Percentiles rank a stretch among this genome's conserved stretches.
phyloP scores from a whole-genome alignment of 2,888 invertebrate species.

The Odontothrips loti region DNA sequence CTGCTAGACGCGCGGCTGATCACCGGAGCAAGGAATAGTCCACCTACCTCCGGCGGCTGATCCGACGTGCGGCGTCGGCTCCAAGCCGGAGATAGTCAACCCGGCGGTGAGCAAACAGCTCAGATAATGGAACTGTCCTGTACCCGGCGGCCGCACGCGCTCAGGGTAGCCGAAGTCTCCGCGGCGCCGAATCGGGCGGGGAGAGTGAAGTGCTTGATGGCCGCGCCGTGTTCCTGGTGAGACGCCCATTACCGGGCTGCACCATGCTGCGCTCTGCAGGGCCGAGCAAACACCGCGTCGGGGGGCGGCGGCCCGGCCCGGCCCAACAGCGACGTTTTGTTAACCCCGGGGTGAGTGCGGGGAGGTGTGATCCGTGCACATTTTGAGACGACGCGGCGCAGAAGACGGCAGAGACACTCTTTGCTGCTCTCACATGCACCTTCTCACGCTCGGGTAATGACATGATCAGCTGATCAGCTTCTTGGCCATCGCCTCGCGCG shows the following conservation, averaged over 20 bases:
- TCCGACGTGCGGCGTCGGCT: too few species aligned
- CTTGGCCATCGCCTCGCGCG: background rate
- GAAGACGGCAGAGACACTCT: background rate
- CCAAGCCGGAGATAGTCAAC: too few species aligned
- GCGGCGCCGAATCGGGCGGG: too few species aligned
- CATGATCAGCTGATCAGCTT: background rate
- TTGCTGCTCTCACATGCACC: background rate
- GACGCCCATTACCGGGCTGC: background rate
- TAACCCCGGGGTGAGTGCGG: background rate
- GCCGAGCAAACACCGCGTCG: background rate
- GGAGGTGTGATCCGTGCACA: background rate
- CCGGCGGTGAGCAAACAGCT: too few species aligned
- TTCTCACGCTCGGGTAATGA: slow-evolving; percentile 17
- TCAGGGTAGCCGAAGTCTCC: too few species aligned
- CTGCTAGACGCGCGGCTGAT: too few species aligned
- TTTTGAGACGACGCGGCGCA: background rate
- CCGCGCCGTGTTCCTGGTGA: background rate
- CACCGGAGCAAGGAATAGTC: too few species aligned
- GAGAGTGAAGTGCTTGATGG: too few species aligned
- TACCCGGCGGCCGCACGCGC: too few species aligned
- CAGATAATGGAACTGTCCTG: too few species aligned
- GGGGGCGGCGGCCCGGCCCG: background rate
- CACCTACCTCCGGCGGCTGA: too few species aligned
- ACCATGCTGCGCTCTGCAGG: slow-evolving; percentile 3
- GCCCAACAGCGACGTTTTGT: background rate